These are phyloP conservation scores for Xestia xanthographa DNA, from an alignment of 2,888 invertebrate genomes.

Conservation along the genomic window DNA sequence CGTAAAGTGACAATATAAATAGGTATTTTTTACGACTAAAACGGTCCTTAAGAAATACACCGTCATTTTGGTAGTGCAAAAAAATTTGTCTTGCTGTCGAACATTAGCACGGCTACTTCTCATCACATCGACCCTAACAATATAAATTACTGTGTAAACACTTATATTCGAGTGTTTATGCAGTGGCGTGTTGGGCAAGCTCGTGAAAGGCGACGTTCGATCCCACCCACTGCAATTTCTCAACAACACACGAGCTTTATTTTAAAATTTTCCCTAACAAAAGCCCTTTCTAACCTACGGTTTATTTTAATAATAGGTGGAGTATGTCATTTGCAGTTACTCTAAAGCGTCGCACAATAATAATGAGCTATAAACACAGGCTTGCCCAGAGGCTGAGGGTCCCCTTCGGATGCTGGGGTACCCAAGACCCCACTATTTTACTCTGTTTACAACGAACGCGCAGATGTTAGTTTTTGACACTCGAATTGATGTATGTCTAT, in stretches of 20 bases:
- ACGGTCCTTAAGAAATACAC: not conserved
- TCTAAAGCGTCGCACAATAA: constrained; percentile 88
- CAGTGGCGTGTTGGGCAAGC: constrained; percentile 73
- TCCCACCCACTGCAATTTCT: constrained; percentile 80
- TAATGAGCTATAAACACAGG: constrained; percentile 89
- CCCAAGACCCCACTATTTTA: constrained; percentile 82
- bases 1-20: no score
- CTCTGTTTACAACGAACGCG: constrained; percentile 88
- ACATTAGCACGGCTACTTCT: constrained; percentile 62
- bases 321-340: constrained; percentile 89
- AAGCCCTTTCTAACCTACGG: constrained; percentile 80
- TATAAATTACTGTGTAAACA: constrained; percentile 80
- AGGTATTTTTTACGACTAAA: not conserved
- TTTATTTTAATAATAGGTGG: constrained; percentile 88
- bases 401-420: constrained; percentile 83
- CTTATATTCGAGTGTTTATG: constrained; percentile 74
- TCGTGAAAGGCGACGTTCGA: constrained; percentile 77
- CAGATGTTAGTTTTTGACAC: constrained; percentile 91
- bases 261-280: constrained; percentile 84
- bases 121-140: constrained; percentile 61
- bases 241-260: constrained; percentile 75
- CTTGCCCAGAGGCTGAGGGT: constrained; percentile 76
- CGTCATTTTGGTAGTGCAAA: constrained; percentile 2
- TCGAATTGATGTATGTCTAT: constrained; percentile 89
- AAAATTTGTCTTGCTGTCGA: constrained; percentile 52